Evolutionary conservation across 2,113 vertebrate genomes (phyloP).

Genomic region (Ictidomys tridecemlineatus): DNA sequence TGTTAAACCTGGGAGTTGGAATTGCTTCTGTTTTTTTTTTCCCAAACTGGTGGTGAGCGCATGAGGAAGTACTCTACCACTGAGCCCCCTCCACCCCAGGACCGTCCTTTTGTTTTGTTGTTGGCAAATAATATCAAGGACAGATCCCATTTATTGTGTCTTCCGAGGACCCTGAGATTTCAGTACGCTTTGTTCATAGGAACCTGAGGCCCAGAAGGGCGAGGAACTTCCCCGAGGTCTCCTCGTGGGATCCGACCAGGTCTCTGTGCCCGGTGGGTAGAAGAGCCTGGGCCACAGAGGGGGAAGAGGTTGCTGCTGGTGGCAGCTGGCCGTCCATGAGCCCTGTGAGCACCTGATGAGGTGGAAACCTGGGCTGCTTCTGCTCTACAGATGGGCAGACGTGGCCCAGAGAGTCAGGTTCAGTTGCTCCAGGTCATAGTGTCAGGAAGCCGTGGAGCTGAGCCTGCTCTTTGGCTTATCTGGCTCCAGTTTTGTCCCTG

Average conservation of each 20-base stretch:
- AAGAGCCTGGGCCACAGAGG: not conserved
- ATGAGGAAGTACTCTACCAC: too few relatives aligned
- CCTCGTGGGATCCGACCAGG: not conserved
- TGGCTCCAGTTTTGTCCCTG: not conserved
- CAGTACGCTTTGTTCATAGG: not conserved
- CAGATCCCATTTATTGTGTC: not conserved
- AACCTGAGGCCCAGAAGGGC: not conserved
- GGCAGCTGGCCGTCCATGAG: not conserved
- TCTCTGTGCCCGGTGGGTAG: not conserved
- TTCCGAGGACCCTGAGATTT: not conserved
- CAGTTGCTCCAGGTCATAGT: not conserved
- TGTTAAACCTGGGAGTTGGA: conserved; percentile 4
- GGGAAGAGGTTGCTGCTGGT: not conserved
- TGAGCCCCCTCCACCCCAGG: too few relatives aligned
- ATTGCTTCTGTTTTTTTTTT: not conserved
- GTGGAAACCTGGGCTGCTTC: not conserved
- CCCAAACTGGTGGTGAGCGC: too few relatives aligned
- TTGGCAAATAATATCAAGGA: not conserved
- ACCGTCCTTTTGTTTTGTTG: not conserved
- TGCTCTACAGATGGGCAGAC: not conserved
- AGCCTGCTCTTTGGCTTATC: not conserved
- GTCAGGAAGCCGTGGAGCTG: too few relatives aligned
- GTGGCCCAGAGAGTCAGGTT: not conserved
- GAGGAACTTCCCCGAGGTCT: not conserved
- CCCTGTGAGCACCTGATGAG: not conserved